phyloP scores from a whole-genome alignment of 1,140 invertebrate genomes.

The Zaprionus davidi region DNA sequence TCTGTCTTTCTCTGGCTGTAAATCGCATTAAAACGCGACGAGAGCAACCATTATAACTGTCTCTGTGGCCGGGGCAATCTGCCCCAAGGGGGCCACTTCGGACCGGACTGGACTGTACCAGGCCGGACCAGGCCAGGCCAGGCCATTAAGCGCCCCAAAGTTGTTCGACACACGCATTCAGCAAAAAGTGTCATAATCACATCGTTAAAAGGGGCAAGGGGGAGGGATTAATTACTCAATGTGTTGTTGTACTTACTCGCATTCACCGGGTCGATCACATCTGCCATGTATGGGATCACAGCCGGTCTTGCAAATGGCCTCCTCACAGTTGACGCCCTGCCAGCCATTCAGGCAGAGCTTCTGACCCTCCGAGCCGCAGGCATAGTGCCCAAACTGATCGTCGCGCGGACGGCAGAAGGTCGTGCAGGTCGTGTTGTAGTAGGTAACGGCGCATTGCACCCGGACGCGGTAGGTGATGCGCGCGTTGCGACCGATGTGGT shows the following conservation, averaged over 20 bases:
- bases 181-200: constrained; percentile 79
- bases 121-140: constrained; percentile 30
- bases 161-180: constrained; percentile 47
- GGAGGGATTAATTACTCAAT: constrained; percentile 53
- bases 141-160: constrained; percentile 72
- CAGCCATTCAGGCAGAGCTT: constrained; percentile 96
- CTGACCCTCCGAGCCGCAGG: constrained; percentile 93
- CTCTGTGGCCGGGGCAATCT: constrained; percentile 29
- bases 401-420: constrained; percentile 95
- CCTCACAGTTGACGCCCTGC: constrained; percentile 96
- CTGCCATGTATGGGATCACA: constrained; percentile 95
- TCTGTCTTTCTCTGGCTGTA: constrained; percentile 5
- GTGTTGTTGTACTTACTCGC: constrained; percentile 89
- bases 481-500: constrained; percentile 90
- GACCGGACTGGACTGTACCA: background rate
- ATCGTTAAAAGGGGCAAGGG: constrained; percentile 54
- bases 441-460: constrained; percentile 95
- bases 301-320: constrained; percentile 94
- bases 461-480: constrained; percentile 94
- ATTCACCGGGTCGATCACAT: constrained; percentile 94
- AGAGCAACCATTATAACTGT: constrained; percentile 75
- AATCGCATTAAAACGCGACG: constrained; percentile 22
- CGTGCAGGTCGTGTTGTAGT: constrained; percentile 97
- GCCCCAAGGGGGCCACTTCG: constrained; percentile 37
- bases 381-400: constrained; percentile 97